Evolutionary conservation across 2,888 invertebrate genomes (phyloP).

Genomic region (Apamea sordens): DNA sequence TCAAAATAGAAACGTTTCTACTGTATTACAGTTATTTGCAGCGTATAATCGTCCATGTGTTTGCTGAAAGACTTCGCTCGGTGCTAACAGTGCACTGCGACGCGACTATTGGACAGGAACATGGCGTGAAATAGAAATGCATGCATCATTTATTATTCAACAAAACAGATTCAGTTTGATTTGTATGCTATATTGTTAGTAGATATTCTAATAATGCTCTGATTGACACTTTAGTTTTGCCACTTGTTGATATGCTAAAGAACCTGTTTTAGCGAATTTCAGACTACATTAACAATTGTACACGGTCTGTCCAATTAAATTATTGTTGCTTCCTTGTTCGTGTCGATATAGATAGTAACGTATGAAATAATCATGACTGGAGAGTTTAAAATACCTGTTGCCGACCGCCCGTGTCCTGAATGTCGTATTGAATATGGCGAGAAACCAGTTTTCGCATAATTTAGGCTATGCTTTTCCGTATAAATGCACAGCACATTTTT

Average conservation of each 20-base stretch:
- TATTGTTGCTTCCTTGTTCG: background rate
- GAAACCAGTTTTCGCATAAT: background rate
- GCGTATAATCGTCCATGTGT: slow-evolving; percentile 29
- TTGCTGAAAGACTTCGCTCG: slow-evolving; percentile 44
- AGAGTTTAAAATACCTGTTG: background rate
- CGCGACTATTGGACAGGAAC: slow-evolving; percentile 26
- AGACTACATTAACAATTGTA: background rate
- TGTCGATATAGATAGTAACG: background rate
- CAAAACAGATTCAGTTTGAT: slow-evolving; percentile 4
- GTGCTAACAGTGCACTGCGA: slow-evolving; percentile 30
- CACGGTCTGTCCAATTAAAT: background rate
- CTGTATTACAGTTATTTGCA: slow-evolving; percentile 12
- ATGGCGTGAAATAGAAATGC: slow-evolving; percentile 39
- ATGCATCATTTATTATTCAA: slow-evolving; percentile 34
- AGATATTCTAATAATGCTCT: background rate
- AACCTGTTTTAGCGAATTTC: background rate
- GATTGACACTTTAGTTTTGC: background rate
- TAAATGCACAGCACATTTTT: background rate
- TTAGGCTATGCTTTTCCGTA: background rate
- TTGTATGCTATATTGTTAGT: slow-evolving; percentile 2
- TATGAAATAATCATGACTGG: background rate
- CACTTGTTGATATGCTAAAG: background rate
- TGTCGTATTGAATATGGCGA: background rate
- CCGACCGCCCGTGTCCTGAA: background rate
- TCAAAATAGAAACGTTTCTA: slow-evolving; percentile 3